Base-by-base conservation (phyloP, 1,140 invertebrate species). In the Drosophila erecta region DNA sequence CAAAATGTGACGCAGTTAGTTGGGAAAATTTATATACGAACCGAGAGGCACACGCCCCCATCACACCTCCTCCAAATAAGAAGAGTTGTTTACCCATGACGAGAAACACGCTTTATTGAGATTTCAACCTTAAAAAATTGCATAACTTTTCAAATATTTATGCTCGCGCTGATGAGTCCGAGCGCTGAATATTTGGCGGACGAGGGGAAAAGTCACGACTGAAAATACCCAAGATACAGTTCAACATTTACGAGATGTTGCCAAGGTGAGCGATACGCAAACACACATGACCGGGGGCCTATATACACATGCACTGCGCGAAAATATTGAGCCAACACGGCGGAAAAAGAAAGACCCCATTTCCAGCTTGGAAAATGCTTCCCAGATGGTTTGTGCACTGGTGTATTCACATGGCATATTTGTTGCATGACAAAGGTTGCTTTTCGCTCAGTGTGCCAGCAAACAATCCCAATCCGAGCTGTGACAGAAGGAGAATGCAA, bases 1-100 rank as follows among this genome's bases (percentile, higher is more conserved):
- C 84, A 89, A 89, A 89, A 89, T 89, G 85, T 84, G 79, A 83
- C 84, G 85, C 85, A 80, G 85, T 87, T 87, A 87, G 84, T 89
- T 79, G 54, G 66, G 60, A 79, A 89, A 87, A 87, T 87, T 64
- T 87, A 79, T 87, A 79, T 76, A 62, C 43, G 15, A 15, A 44
- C 24, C 15, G 5, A 30, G n/a, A 30, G 7, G 24, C 24, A 33
- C 47, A 50, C 46, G 15, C n/a, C 24, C 5, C 30, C 8, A 30
- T 30, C 30, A 30, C 17, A 17, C 17, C 17, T 17, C 17, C 17
- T 17, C 17, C 17, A 17, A 30, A 30, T 30, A 30, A 30, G 30
- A 17, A 43, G 33, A 72, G 53, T 72, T 59, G 54, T 60, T 71
- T 41, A 44, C 49, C 46, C 67, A 8, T 33, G 24, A 33, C 46